These are phyloP conservation scores for Drosophila mojavensis DNA, from an alignment of 1,140 invertebrate species.

Conservation along the genomic window DNA sequence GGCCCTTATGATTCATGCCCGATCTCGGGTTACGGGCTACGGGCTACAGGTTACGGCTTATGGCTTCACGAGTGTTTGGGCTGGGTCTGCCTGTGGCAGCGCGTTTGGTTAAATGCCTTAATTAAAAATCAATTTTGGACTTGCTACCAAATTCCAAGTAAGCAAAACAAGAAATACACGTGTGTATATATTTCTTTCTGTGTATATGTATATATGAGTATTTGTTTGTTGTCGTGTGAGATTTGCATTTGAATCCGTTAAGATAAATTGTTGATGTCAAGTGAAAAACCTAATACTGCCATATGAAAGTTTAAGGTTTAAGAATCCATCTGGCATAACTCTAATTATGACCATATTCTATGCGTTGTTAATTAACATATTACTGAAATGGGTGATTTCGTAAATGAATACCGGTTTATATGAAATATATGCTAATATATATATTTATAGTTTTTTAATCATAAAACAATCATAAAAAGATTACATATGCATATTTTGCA, in stretches of 20 bases:
- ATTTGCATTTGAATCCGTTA: slow-evolving; percentile 20
- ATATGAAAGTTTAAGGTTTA: neutral
- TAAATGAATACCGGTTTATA: neutral
- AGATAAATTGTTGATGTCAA: slow-evolving; percentile 17
- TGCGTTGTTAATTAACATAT: slow-evolving; percentile 9
- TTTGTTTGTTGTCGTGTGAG: slow-evolving; percentile 20
- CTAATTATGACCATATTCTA: slow-evolving; percentile 8
- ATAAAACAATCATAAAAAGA: neutral
- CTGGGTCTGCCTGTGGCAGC: slow-evolving; percentile 8
- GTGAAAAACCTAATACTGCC: neutral
- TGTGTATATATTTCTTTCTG: slow-evolving; percentile 30
- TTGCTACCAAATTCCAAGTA: slow-evolving; percentile 68
- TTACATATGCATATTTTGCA: neutral
- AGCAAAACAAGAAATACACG: slow-evolving; percentile 24
- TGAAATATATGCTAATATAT: neutral
- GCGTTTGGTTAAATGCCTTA: slow-evolving; percentile 69
- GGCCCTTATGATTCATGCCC: slow-evolving; percentile 67
- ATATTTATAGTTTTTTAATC: neutral
- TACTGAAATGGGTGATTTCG: neutral
- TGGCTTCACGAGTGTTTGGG: slow-evolving; percentile 35
- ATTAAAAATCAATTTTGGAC: slow-evolving; percentile 77
- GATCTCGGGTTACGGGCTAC: slow-evolving; percentile 54
- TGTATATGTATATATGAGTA: slow-evolving; percentile 8
- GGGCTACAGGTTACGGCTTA: slow-evolving; percentile 33
- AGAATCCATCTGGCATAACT: slow-evolving; percentile 2